Base-by-base conservation (phyloP, 2,888 invertebrate species). In the Catotricha subobsoleta region DNA sequence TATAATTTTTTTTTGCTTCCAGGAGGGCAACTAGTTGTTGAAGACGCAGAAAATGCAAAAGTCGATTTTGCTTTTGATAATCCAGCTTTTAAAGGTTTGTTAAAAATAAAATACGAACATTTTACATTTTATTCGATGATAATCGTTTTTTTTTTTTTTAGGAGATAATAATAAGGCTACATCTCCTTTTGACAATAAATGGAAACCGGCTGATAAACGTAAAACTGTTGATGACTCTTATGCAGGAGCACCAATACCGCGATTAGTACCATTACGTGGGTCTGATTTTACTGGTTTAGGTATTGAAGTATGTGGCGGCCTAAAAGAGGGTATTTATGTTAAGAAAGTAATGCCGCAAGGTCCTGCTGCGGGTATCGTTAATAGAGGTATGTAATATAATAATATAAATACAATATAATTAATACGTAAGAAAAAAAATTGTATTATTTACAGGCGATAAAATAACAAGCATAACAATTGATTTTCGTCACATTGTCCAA, bases 281-380 rank as follows among this genome's bases (percentile, higher is more conserved):
- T 77, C 81, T 39, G 88, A 88, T 62, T 86, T 87, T 62, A 84
- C 86, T 1, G 88, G 90, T 0, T 67, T 90, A 1, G 88, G 88
- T 2, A 79, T 90, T 62, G 78, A 81, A 54, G 81, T 88, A 47
- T 78, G 77, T 44, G 91, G 91, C n/a, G 88, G 86, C 50, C 84
- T 88, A 70, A 68, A 82, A 43, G 87, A 90, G 48, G 91, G 91
- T 1, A 88, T 91, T 44, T 83, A 75, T 57, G 76, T 91, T 31
- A 87, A 84, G 57, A 84, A 88, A 48, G 76, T 91, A 13, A 68
- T 87, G 40, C 76, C 84, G 53, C 74, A 83, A 47, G 90, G 90
- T 1, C 90, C 90, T 0, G 90, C 91, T 1, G 74, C 81, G 58
- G 88, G 87, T 84, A 58, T 56, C 27, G 40, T 46, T 16, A 34